A percentile compares a stretch with the other conserved stretches of the same genome.
phyloP scores from a whole-genome alignment of 1,140 invertebrate genomes.

The Zelostemma sp. region DNA sequence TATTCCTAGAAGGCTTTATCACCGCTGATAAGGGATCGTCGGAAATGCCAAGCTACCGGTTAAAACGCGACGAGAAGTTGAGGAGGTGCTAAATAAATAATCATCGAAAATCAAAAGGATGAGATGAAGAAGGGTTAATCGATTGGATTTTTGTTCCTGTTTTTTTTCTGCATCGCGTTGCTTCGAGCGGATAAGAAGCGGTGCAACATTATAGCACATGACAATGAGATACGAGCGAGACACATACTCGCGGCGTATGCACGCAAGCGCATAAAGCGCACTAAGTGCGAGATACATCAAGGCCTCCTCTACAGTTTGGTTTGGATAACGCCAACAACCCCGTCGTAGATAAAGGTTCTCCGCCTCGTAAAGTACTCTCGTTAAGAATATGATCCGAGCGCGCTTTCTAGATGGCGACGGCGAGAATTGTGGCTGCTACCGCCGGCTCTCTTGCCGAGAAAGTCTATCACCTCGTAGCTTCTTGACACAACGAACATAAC shows the following conservation, averaged over 20 bases:
- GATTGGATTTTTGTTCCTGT: too few relatives aligned
- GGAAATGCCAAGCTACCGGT: background rate
- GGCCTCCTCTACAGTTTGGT: conserved; percentile 57
- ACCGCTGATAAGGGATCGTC: background rate
- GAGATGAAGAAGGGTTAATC: too few relatives aligned
- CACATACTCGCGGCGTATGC: conserved; percentile 29
- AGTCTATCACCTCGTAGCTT: conserved; percentile 56
- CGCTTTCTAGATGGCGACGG: conserved; percentile 51
- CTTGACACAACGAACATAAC: conserved; percentile 48
- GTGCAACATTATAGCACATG: conserved; percentile 11
- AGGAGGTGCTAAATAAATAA: too few relatives aligned
- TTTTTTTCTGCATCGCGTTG: too few relatives aligned
- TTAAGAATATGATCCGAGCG: conserved; percentile 70
- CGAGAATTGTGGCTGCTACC: conserved; percentile 64
- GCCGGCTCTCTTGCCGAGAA: conserved; percentile 56
- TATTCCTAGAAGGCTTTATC: background rate
- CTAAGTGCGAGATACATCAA: conserved; percentile 70
- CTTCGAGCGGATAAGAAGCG: background rate
- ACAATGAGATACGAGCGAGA: conserved; percentile 55
- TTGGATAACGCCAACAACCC: conserved; percentile 67
- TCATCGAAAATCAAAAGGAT: too few relatives aligned
- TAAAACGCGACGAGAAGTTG: too few relatives aligned
- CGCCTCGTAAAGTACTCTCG: conserved; percentile 67
- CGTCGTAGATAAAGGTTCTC: conserved; percentile 65
- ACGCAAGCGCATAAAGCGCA: conserved; percentile 51